Percentiles rank a stretch among this genome's conserved stretches.
Conservation (phyloP, 2,797 vertebrate genomes). For the Allobates femoralis region DNA sequence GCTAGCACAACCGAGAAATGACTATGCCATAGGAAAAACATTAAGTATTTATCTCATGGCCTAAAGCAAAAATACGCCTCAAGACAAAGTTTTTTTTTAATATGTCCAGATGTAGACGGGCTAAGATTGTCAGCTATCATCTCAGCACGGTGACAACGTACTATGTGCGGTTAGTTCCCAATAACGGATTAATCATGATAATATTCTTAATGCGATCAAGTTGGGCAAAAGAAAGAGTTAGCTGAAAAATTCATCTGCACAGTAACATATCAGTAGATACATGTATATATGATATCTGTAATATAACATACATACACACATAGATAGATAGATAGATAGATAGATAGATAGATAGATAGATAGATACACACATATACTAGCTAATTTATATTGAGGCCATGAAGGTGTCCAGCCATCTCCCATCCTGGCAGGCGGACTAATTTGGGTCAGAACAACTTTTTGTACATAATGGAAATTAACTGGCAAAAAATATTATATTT, state of each 20-base stretch:
- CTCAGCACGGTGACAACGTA: background rate
- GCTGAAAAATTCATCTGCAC: background rate
- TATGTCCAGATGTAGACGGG: background rate
- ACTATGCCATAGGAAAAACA: conserved; percentile 77
- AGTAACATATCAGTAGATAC: too few relatives aligned
- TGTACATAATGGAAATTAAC: background rate
- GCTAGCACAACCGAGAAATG: conserved; percentile 78
- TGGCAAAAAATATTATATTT: background rate
- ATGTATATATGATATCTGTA: background rate
- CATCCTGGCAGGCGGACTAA: background rate
- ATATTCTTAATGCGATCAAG: background rate
- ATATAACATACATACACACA: background rate
- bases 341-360: too few relatives aligned
- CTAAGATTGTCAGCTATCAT: background rate
- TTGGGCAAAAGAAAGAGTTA: background rate
- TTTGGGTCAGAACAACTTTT: background rate
- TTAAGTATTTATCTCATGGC: conserved; percentile 83
- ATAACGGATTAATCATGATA: background rate
- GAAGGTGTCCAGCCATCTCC: background rate
- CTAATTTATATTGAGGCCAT: background rate
- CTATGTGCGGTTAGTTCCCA: background rate
- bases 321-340: too few relatives aligned
- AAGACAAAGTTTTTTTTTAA: background rate
- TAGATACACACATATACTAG: too few relatives aligned
- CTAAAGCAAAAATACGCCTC: conserved; percentile 71